phyloP scores from a whole-genome alignment of 2,797 vertebrate species.

The Eleutherodactylus coqui region DNA sequence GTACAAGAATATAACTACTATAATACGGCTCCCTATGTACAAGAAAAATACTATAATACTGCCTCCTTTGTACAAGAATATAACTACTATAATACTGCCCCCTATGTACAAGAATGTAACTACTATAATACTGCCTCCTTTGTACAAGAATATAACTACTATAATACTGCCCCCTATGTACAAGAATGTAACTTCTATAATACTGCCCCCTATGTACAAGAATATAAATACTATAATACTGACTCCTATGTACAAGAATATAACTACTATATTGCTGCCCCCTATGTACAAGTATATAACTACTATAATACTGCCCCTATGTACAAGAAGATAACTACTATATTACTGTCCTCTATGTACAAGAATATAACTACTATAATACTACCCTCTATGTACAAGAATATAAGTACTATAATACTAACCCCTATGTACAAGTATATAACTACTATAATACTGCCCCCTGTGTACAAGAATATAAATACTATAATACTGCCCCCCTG shows the following conservation, averaged over 20 bases:
- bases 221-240: constrained; percentile 19
- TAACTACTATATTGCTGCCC: not conserved
- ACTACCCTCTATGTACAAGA: not conserved
- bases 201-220: not conserved
- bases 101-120: constrained; percentile 6
- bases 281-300: constrained; percentile 1
- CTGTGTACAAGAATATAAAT: constrained; percentile 8
- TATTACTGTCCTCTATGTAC: too few relatives aligned
- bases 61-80: not conserved
- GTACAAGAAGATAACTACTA: not conserved
- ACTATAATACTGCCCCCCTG: constrained; percentile 8
- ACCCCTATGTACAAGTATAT: not conserved
- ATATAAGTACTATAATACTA: constrained; percentile 14
- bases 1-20: constrained; percentile 6
- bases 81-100: constrained; percentile 6
- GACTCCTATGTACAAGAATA: not conserved
- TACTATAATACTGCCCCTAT: not conserved
- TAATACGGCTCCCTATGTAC: not conserved
- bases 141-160: constrained; percentile 4
- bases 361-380: not conserved
- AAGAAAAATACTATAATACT: constrained; percentile 8
- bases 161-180: not conserved
- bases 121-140: constrained; percentile 1
- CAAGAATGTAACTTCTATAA: constrained; percentile 4
- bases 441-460: constrained; percentile 18